Base-by-base conservation (phyloP, 1,140 invertebrate genomes). In the Danaus plexippus region DNA sequence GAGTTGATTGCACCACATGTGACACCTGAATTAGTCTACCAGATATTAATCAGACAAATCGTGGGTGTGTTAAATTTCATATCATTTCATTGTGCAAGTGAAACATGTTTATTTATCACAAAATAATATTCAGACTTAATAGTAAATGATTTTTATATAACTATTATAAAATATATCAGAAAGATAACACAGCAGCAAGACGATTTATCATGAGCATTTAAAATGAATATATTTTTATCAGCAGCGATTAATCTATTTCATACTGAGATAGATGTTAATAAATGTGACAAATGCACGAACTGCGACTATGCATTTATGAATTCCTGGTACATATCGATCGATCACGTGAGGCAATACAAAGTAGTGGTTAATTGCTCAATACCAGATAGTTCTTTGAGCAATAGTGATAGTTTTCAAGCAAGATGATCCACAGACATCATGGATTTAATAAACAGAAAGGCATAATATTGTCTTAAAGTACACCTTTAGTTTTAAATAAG, bases 311-410 rank as follows among this genome's bases (percentile, higher is more conserved):
- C 22, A 32, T 32, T 32, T 32, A 32, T 32, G 22, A 32, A 32
- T 32, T 32, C 22, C 22, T 32, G 7, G 52, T 57, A 53, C 59
- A 59, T 13, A 47, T 11, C 63, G 42, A 62, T 66, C 63, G 42
- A 62, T 62, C 63, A 59, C 43, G 12, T 15, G 47, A 51, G 57
- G 63, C 59, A 66, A 66, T 69, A 59, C 56, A 47, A 63, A 68
- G 60, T 68, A 47, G 59, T 54, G 54, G 57, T 49, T 61, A 61
- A 61, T 56, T 56, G 43, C 59, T 52, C 43, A 61, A 61, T 61
- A 61, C 44, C 43, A 42, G 41, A 61, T 56, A 61, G 50, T 52
- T 61, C 59, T 61, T 45, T 56, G 47, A 61, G 59, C 59, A 61
- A 61, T 55, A 41, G 53, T 54, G 49, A 61, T 45, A 61, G 45